These are phyloP conservation scores for Neocrepidodera transversa DNA, from an alignment of 2,888 invertebrate species.

Conservation along the genomic window DNA sequence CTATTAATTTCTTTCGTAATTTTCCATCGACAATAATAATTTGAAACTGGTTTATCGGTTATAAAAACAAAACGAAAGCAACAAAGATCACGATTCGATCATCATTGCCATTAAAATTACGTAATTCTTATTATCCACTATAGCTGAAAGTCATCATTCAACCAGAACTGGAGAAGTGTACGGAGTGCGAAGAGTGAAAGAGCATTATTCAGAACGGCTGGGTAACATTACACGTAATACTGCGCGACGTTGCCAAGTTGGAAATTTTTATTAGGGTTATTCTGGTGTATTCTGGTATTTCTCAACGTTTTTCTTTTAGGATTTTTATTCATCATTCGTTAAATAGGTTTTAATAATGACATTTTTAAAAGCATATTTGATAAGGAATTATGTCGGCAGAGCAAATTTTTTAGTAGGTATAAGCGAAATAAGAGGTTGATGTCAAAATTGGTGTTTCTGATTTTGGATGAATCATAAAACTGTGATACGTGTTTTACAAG, in stretches of 20 bases:
- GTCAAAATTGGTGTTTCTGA: too few relatives aligned
- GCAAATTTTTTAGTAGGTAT: too few relatives aligned
- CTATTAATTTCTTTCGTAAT: not conserved
- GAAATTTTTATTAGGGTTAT: too few relatives aligned
- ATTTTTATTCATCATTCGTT: too few relatives aligned
- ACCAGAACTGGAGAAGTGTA: conserved; percentile 12
- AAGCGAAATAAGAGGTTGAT: too few relatives aligned
- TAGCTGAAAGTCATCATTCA: conserved; percentile 12
- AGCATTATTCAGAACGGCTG: conserved; percentile 22
- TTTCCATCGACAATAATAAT: not conserved
- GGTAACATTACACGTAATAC: conserved; percentile 27
- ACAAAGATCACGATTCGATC: conserved; percentile 3
- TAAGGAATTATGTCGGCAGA: too few relatives aligned
- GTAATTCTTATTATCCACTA: conserved; percentile 26
- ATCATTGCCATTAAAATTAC: conserved; percentile 18
- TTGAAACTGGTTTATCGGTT: not conserved
- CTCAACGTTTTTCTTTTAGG: too few relatives aligned
- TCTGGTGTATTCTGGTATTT: too few relatives aligned
- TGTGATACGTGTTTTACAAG: too few relatives aligned
- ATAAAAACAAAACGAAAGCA: not conserved
- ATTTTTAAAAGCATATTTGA: too few relatives aligned
- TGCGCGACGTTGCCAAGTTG: conserved; percentile 17
- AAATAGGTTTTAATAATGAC: too few relatives aligned
- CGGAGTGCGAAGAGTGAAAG: conserved; percentile 15
- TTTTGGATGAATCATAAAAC: too few relatives aligned